A percentile compares a stretch with the other conserved stretches of the same genome.
These are phyloP conservation scores for Erethizon dorsatum DNA, from an alignment of 2,797 vertebrate genomes.

Conservation along the genomic window DNA sequence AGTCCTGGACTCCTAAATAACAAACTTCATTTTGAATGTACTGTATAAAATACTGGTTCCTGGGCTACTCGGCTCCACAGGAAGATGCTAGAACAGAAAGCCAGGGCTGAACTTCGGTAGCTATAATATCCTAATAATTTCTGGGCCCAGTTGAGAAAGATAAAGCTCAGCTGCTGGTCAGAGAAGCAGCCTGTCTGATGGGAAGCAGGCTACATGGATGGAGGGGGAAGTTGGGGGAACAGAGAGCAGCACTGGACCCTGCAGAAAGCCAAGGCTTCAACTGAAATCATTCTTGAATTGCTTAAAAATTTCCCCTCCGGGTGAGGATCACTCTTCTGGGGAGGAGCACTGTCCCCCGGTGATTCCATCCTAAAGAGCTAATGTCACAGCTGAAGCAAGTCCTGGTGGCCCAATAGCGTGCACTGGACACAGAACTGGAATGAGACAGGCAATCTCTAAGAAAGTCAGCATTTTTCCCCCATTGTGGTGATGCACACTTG, in stretches of 20 bases:
- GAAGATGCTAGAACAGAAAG: neutral
- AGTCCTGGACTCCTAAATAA: neutral
- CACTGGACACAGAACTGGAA: neutral
- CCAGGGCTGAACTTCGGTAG: neutral
- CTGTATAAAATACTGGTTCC: neutral
- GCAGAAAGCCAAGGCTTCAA: neutral
- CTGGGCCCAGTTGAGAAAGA: neutral
- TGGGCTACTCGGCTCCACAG: neutral
- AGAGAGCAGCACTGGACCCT: neutral
- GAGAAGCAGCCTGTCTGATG: neutral
- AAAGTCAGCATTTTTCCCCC: neutral
- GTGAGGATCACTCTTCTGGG: neutral
- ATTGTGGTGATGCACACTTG: neutral
- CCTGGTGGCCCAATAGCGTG: neutral
- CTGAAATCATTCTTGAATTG: neutral
- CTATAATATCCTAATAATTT: neutral
- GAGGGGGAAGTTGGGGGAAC: fast-evolving
- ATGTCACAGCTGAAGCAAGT: neutral
- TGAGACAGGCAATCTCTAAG: neutral
- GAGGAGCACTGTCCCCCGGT: neutral
- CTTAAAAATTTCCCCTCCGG: slow-evolving; percentile 1
- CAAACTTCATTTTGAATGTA: neutral
- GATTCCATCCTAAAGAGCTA: neutral
- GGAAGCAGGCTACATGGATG: neutral
- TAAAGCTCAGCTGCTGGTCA: neutral